Evolutionary conservation across 2,797 vertebrate species (phyloP), one percentile per base, ranked within the genome.

Genomic region (Catostomus latipinnis): DNA sequence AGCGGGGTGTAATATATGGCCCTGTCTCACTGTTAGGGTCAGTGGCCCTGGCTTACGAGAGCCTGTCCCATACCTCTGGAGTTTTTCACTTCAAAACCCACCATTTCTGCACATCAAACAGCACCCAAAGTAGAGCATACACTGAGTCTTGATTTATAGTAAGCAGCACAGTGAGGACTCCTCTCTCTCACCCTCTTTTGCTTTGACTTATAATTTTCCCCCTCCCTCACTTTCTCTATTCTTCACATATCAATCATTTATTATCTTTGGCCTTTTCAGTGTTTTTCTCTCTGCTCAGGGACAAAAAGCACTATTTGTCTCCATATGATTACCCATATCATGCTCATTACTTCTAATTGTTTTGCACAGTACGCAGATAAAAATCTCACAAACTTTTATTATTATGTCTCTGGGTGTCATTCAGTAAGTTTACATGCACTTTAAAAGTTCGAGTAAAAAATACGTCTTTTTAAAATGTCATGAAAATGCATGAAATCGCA

Each of bases 1-100:
- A 86, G 93, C 89, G 74, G 92, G 89, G 87, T 91, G 91, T 94
- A 95, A 95, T 95, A 96, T 96, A 95, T 94, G 94, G 84, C 93
- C 92, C 90, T 89, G 88, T 92, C 94, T 96, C 94, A 92, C 95
- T 96, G 95, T 94, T 95, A 94, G 95, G 96, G 96, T 96, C 96
- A 96, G 92, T 92, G 95, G 93, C 94, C 95, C 93, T 94, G 94
- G 91, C 94, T 96, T 90, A 91, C 95, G 93, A 93, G 89, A 91
- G 87, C 93, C 95, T 97, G 96, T 96, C 96, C 96, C 92, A 93
- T 91, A 94, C 95, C 94, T 97, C 96, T 98, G 96, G 96, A 96
- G 94, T 96, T 96, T 95, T 96, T 97, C 95, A 98, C 96, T 97
- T 98, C 96, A 98, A 96, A 98, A 96, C 93, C 90, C 94, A 93